Conservation (phyloP, 2,888 invertebrate genomes). For the Xanthostigma xanthostigma region DNA sequence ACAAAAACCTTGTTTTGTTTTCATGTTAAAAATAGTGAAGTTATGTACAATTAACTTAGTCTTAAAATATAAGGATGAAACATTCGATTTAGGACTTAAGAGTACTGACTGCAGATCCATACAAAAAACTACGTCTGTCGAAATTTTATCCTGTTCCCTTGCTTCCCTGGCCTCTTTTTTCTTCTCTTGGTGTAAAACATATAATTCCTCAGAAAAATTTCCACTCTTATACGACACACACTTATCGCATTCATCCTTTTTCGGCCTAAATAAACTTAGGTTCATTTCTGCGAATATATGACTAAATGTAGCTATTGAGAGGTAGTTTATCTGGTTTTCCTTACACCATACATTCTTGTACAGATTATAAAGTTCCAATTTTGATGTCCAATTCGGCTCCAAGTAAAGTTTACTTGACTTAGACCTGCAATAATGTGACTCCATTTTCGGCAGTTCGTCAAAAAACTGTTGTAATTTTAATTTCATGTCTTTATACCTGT, state of each 20-base stretch:
- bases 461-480: no score
- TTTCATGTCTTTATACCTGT: no score
- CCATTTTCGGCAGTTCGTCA: no score
- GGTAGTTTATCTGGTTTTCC: not conserved
- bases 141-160: slow-evolving; percentile 9
- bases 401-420: no score
- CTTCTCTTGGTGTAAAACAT: slow-evolving; percentile 3
- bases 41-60: slow-evolving; percentile 16
- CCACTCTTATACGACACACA: no score
- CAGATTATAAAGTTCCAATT: not conserved
- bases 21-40: slow-evolving; percentile 16
- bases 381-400: no score
- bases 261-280: slow-evolving; percentile 4
- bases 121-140: slow-evolving; percentile 5
- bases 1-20: slow-evolving; percentile 12
- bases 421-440: no score
- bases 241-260: slow-evolving; percentile 5
- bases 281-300: slow-evolving; percentile 5
- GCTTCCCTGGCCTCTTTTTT: slow-evolving; percentile 8
- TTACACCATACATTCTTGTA: slow-evolving; percentile 4
- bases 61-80: slow-evolving; percentile 14
- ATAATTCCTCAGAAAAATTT: not conserved
- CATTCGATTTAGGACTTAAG: slow-evolving; percentile 9
- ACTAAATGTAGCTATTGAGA: slow-evolving; percentile 3
- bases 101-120: slow-evolving; percentile 13